Conservation (phyloP, 92 coral and sea anemone species). For the Porites lobata region DNA sequence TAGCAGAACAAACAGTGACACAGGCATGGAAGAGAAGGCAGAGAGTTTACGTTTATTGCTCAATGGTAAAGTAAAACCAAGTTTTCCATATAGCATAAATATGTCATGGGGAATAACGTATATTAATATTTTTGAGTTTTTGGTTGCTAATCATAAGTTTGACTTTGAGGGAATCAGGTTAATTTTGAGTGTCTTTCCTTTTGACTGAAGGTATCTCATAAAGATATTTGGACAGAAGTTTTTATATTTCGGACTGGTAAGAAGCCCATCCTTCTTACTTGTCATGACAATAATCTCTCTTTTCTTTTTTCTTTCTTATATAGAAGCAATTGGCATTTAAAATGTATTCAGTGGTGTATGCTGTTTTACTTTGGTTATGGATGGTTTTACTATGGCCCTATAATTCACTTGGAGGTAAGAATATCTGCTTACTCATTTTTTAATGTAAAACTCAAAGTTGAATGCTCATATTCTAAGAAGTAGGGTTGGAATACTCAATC, state of each 20-base stretch:
- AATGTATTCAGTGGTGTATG: constrained; percentile 49
- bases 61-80: constrained; percentile 64
- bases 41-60: constrained; percentile 74
- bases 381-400: constrained; percentile 78
- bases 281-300: neutral
- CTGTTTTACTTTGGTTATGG: constrained; percentile 75
- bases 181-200: too few relatives aligned
- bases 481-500: too few relatives aligned
- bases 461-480: too few relatives aligned
- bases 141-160: too few relatives aligned
- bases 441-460: too few relatives aligned
- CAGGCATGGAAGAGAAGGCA: constrained; percentile 88
- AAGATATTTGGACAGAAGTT: too few relatives aligned
- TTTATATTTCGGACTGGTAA: too few relatives aligned
- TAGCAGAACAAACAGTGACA: constrained; percentile 78
- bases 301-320: neutral
- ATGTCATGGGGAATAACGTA: too few relatives aligned
- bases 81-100: too few relatives aligned
- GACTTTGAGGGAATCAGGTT: too few relatives aligned
- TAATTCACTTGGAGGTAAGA: constrained; percentile 63
- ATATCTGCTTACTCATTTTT: neutral
- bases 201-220: too few relatives aligned
- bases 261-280: neutral
- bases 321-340: constrained; percentile 70
- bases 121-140: too few relatives aligned